phyloP scores from a whole-genome alignment of 2,888 invertebrate species.

The Tipula helvola region DNA sequence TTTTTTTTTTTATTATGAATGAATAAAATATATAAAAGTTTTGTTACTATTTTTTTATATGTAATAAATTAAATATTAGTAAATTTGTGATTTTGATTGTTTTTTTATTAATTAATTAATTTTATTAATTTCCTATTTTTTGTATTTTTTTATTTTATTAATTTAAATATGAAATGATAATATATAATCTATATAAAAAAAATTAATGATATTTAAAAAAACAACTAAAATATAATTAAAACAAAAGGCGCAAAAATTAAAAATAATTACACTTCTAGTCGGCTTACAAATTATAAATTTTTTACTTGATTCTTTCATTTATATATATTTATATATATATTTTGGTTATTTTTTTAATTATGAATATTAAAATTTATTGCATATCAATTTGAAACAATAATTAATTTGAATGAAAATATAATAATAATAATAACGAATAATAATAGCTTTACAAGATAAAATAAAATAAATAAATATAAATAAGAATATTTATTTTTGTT shows the following conservation, averaged over 20 bases:
- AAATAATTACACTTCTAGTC: neutral
- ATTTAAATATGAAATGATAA: neutral
- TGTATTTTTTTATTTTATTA: neutral
- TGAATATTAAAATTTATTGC: slow-evolving; percentile 10
- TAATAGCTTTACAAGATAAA: slow-evolving; percentile 6
- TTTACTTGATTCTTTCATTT: neutral
- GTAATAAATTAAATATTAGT: neutral
- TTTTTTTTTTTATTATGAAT: neutral
- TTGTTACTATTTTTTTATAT: slow-evolving; percentile 1
- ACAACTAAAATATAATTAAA: neutral
- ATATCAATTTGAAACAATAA: slow-evolving; percentile 15
- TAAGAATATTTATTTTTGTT: slow-evolving; percentile 5
- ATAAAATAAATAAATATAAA: neutral
- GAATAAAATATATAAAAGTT: neutral
- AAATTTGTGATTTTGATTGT: slow-evolving; percentile 4
- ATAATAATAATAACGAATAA: slow-evolving; percentile 5
- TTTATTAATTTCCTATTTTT: neutral
- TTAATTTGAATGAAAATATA: neutral
- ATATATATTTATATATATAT: neutral
- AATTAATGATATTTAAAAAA: neutral
- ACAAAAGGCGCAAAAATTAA: neutral
- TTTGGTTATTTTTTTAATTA: neutral
- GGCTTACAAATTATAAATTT: neutral
- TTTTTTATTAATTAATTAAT: neutral
- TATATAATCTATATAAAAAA: neutral